phyloP scores from a whole-genome alignment of 2,888 invertebrate species.

The Brachyopa scutellaris region DNA sequence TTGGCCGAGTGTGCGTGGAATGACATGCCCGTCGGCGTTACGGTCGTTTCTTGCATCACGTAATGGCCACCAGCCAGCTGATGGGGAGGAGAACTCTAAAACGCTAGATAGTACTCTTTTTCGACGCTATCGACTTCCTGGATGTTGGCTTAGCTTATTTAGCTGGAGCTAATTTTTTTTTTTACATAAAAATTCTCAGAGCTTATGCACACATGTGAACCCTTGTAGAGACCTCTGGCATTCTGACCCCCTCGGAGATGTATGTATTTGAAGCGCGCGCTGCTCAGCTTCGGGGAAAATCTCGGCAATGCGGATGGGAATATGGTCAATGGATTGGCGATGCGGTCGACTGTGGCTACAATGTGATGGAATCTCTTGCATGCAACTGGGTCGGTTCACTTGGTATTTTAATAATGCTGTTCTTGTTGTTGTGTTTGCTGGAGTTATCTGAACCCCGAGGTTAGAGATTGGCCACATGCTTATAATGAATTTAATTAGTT shows the following conservation, averaged over 20 bases:
- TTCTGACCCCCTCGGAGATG: slow-evolving; percentile 59
- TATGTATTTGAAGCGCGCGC: slow-evolving; percentile 48
- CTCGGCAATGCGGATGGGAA: slow-evolving; percentile 72
- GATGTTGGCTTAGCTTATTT: slow-evolving; percentile 38
- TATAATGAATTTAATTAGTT: slow-evolving; percentile 71
- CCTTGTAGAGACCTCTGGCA: slow-evolving; percentile 64
- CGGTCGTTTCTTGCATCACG: slow-evolving; percentile 30
- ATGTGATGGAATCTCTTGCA: slow-evolving; percentile 61
- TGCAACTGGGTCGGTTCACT: slow-evolving; percentile 60
- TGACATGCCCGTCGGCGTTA: slow-evolving; percentile 33
- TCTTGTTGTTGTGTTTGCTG: slow-evolving; percentile 26
- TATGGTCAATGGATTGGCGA: slow-evolving; percentile 58
- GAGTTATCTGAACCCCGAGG: slow-evolving; percentile 58
- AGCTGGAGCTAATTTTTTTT: slow-evolving; percentile 29
- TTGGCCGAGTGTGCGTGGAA: slow-evolving; percentile 5
- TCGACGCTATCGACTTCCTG: slow-evolving; percentile 59
- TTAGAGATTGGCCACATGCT: slow-evolving; percentile 64
- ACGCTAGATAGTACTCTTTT: background rate
- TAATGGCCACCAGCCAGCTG: slow-evolving; percentile 4
- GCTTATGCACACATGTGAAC: slow-evolving; percentile 64
- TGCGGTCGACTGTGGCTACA: slow-evolving; percentile 17
- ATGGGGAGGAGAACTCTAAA: background rate
- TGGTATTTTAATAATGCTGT: slow-evolving; percentile 66
- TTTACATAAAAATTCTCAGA: slow-evolving; percentile 33
- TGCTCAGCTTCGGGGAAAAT: slow-evolving; percentile 54